Percentiles rank a stretch among this genome's conserved stretches.
Conservation (phyloP, 2,888 invertebrate genomes). For the Acanthosepion esculentum region DNA sequence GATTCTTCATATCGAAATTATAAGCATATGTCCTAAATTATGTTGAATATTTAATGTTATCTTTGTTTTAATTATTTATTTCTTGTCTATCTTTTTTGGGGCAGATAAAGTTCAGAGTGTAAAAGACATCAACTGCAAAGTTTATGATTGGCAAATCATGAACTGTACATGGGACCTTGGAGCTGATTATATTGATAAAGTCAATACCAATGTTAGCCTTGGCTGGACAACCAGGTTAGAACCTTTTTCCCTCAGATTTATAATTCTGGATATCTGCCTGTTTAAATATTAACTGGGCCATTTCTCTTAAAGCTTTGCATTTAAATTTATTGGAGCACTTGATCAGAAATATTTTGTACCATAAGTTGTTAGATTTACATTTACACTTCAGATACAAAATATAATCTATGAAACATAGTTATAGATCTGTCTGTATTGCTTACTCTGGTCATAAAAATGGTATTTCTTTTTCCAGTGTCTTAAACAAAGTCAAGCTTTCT, state of each 20-base stretch:
- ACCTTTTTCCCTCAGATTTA: neutral
- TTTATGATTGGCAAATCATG: neutral
- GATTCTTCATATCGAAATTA: too few relatives aligned
- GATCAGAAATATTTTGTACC: neutral
- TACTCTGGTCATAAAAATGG: too few relatives aligned
- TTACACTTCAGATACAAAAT: too few relatives aligned
- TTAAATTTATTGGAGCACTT: neutral
- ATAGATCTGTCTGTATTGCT: too few relatives aligned
- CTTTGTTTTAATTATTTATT: too few relatives aligned
- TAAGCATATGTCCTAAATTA: too few relatives aligned
- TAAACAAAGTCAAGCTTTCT: too few relatives aligned
- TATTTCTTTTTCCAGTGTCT: too few relatives aligned
- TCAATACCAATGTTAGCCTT: neutral
- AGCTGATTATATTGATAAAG: neutral
- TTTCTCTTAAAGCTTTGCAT: neutral
- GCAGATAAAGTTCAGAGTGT: slow-evolving; percentile 5
- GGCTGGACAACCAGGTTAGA: slow-evolving; percentile 13
- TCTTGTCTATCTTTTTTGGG: neutral
- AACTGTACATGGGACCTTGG: neutral
- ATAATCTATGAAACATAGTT: too few relatives aligned
- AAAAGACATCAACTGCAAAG: neutral
- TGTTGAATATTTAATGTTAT: too few relatives aligned
- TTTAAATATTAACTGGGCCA: neutral
- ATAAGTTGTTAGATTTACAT: too few relatives aligned
- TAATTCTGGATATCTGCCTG: neutral